Percentiles rank a stretch among this genome's conserved stretches.
phyloP scores from a whole-genome alignment of 2,797 vertebrate genomes.

The Balearica regulorum region DNA sequence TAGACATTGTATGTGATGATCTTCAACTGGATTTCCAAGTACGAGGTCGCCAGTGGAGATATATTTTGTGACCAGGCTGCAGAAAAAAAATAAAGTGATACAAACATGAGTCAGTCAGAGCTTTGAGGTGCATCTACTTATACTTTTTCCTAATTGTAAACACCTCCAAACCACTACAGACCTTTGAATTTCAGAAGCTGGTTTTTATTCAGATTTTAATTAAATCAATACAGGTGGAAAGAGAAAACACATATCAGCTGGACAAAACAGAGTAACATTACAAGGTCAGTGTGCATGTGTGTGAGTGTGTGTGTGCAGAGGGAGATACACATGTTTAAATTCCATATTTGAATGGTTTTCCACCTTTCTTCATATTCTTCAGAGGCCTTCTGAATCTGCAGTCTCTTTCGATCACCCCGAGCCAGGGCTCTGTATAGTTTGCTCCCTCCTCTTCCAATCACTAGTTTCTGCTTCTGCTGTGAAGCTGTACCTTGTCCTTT shows the following conservation, averaged over 20 bases:
- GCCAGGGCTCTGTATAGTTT: neutral
- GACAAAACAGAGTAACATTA: neutral
- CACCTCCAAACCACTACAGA: neutral
- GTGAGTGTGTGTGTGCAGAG: neutral
- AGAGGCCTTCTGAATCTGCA: neutral
- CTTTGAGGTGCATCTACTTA: neutral
- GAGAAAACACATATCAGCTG: neutral
- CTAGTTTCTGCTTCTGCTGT: neutral
- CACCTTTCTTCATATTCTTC: neutral
- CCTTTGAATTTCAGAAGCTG: neutral
- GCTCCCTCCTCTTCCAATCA: neutral
- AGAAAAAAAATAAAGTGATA: neutral
- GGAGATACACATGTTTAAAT: neutral
- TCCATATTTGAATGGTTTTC: neutral
- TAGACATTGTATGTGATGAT: neutral
- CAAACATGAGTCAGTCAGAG: neutral
- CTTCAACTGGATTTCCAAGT: neutral
- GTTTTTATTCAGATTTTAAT: neutral
- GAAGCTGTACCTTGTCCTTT: neutral
- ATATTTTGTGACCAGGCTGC: neutral
- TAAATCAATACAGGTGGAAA: neutral
- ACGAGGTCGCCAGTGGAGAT: neutral
- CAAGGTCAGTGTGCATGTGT: neutral
- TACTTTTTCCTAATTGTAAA: neutral
- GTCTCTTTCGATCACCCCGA: neutral